Evolutionary conservation across 2,888 invertebrate genomes (phyloP), one percentile per base, ranked within the genome.

Genomic region (Scaptomyza caliginosa): DNA sequence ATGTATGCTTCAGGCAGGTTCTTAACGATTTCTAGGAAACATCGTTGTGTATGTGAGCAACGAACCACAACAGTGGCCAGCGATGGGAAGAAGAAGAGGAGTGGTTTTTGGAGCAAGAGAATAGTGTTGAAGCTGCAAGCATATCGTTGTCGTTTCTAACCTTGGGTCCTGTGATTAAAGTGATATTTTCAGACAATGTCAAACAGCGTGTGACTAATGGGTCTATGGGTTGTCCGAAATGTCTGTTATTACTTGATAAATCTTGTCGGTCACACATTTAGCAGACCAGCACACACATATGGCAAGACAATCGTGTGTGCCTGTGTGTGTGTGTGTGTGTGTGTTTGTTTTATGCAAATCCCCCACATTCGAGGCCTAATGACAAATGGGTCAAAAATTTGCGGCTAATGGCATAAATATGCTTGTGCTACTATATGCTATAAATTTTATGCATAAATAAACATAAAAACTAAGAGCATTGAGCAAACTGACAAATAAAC

Each of bases 221-320:
- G 82, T 85, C 88, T 82, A 79, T 86, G 82, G 88, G 82, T 87
- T 82, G 82, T 86, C 88, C 88, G 86, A 82, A 82, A 87, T 85
- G 82, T 82, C 88, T 82, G 82, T 87, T 82, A 87, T 82, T 87
- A 85, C 82, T 82, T 82, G 82, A 82, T 82, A 82, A 82, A 87
- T 82, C 88, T 82, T 82, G 88, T 87, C 77, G 87, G 85, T 86
- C 80, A 81, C 80, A 81, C 80, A 84, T 81, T 70, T 69, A 74
- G 81, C 55, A 68, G 68, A 23, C 54, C 43, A 67, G 40, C 54
- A 60, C 19, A 48, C 34, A 36, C 17, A 42, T 10, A 26, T 24
- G 24, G 24, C 24, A 24, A 24, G 24, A 8, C 7, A 24, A 24
- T 24, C 24, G 34, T 34, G 16, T 30, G 23, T 28, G 34, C 56